Base-by-base conservation (phyloP, 1,140 invertebrate genomes). In the Cecropterus lyciades region DNA sequence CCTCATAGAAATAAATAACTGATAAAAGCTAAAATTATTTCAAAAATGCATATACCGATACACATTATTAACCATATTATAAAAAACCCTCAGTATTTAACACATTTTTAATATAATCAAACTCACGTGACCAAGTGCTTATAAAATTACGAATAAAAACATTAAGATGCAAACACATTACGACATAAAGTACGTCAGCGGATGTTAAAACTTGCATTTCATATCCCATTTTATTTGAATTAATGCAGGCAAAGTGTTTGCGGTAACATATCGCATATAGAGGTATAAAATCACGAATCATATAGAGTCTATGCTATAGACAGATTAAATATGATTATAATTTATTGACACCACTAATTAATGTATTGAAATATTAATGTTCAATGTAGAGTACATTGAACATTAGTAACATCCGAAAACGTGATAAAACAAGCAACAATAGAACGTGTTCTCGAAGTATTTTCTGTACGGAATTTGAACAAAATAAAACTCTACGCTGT, bases 111-210 rank as follows among this genome's bases (percentile, higher is more conserved):
- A 33, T 33, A 52, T 7, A 24, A 17, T 55, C 9, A 15, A 55
- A 55, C 11, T 40, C 15, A 37, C 52, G 52, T 42, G 52, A 16
- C 52, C 17, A 20, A 57, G 40, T 27, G 11, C 9, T 9, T 16
- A 42, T 20, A 2, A 33, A 14, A 11, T 13, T 7, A 24, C 11
- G 13, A 1, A 49, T 46, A 48, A 27, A 46, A 10, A 56, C 42
- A 13, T 7, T 40, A 45, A 27, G n/a, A 57, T 53, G 62, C 62
- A 42, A 64, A 49, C 40, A 42, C 24, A 48, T 59, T 43, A 51
- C 67, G 24, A 65, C 52, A 72, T 43, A 62, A 49, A 62, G 46
- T 15, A 67, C 49, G 63, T 55, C 40, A 45, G 40, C 55, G 55
- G 55, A 45, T 57, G 40, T 45, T 45, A 57, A 57, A 52, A 10